phyloP scores from a whole-genome alignment of 37 sponge, comb jelly and placozoan species.

The Cladorhizidae sp. region DNA sequence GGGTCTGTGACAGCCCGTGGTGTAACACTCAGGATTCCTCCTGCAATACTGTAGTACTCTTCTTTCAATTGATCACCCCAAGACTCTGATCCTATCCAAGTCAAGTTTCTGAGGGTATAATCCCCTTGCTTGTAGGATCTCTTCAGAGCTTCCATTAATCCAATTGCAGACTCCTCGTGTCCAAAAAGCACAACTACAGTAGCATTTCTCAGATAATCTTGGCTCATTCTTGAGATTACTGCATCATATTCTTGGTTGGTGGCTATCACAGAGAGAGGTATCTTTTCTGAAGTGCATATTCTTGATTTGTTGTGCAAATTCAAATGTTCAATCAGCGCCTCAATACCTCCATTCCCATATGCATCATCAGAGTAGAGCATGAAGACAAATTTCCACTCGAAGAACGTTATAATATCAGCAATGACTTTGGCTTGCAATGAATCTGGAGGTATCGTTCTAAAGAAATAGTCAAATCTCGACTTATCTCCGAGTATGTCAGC shows the following conservation, averaged over 20 bases:
- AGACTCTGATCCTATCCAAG: conserved; percentile 78
- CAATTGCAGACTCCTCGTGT: conserved; percentile 25
- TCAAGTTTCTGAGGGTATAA: conserved; percentile 19
- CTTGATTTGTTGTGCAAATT: neutral
- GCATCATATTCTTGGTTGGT: conserved; percentile 2
- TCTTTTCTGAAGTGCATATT: neutral
- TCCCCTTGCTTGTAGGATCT: neutral
- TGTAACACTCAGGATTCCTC: conserved; percentile 47
- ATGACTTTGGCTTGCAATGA: conserved; percentile 71
- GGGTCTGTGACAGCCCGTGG: conserved; percentile 10
- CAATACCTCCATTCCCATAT: conserved; percentile 57
- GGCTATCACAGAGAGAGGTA: conserved; percentile 8
- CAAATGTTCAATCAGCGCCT: conserved; percentile 20
- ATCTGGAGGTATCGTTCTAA: conserved; percentile 85
- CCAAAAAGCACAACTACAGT: conserved; percentile 68
- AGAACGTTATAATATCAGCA: conserved; percentile 45
- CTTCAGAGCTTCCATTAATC: conserved; percentile 35
- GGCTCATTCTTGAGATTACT: neutral
- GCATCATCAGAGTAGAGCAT: conserved; percentile 33
- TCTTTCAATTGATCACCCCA: conserved; percentile 58
- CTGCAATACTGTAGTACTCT: conserved; percentile 14
- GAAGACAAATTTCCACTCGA: conserved; percentile 73
- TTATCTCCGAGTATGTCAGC: conserved; percentile 65
- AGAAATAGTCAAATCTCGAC: conserved; percentile 70
- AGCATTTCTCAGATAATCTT: conserved; percentile 38